phyloP scores from a whole-genome alignment of 64 coral and sea anemone species.

The Exaiptasia diaphana region DNA sequence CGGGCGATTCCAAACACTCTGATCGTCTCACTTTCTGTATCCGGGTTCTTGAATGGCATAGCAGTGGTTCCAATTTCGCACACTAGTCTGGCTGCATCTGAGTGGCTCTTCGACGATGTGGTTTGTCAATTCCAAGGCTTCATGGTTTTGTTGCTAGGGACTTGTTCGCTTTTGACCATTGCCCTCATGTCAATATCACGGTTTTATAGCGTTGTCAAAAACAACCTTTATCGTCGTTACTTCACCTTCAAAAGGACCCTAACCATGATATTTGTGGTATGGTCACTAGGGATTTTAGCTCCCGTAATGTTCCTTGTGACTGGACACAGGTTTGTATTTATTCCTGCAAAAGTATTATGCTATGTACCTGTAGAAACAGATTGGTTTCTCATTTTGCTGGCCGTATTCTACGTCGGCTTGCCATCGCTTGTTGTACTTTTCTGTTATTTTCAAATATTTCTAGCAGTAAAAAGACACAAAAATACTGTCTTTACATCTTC shows the following conservation, averaged over 20 bases:
- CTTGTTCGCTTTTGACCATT: not conserved
- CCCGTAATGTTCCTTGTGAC: not conserved
- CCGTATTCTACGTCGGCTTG: conserved; percentile 1
- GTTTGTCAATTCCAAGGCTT: conserved; percentile 27
- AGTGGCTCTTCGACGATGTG: not conserved
- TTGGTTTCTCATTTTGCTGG: conserved; percentile 2
- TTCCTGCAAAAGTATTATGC: conserved; percentile 17
- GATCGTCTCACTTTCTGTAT: not conserved
- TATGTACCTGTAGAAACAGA: not conserved
- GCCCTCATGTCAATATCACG: conserved; percentile 7
- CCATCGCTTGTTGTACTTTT: not conserved
- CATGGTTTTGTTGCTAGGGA: conserved; percentile 4
- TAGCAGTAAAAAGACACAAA: conserved; percentile 14
- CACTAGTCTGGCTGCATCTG: not conserved
- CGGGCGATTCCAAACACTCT: not conserved
- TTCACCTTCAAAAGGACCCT: not conserved
- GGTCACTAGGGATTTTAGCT: not conserved
- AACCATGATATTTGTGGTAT: not conserved
- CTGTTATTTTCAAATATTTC: conserved; percentile 6
- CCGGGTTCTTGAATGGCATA: not conserved
- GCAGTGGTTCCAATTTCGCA: not conserved
- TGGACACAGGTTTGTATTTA: conserved; percentile 17
- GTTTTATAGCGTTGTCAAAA: conserved; percentile 17
- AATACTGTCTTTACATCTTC: not conserved
- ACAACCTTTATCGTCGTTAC: not conserved